Evolutionary conservation across 2,113 vertebrate species (phyloP), one percentile per base, ranked within the genome.

Genomic region (Choloepus hoffmanni): DNA sequence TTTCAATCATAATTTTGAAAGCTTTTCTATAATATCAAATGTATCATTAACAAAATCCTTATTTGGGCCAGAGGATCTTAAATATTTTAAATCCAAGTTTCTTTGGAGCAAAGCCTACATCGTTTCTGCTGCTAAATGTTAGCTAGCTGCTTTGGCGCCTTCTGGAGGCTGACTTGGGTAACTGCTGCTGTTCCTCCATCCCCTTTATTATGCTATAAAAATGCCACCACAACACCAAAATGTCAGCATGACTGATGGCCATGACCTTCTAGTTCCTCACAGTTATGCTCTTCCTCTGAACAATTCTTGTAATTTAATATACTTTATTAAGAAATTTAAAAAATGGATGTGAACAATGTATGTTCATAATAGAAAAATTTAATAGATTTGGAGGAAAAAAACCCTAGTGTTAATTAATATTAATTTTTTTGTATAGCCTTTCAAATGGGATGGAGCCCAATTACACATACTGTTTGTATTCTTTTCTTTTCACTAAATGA

Each of bases 111-210:
- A 70, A 92, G 11, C 18, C 0, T 1, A 55, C 21, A 28, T 28
- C 65, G 8, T 4, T 30, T 26, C 43, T 43, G 76, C 3, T 0
- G 40, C 33, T 60, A 19, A 72, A 45, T 23, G 19, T 65, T 72
- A 62, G 40, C 12, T 9, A 89, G 28, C 60, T 72, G 40, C 90
- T 96, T 93, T 95, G 92, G 94, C 36, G 91, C 96, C 96, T 85
- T 65, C 96, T 96, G 8, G 72, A 95, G 96, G 90, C 53, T 0
- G 0, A 1, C 0, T 0, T 8, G 55, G 53, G 76, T 58, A 81
- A 96, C 76, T 93, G 89, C 89, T 10, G 36, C 36, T 8, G 10
- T 19, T 18, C 60, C 30, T 55, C 45, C 21, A 13, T 36, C 14
- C 15, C 15, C 24, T 36, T 10, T 13, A 4, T 5, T 7, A 24